Evolutionary conservation across 2,888 invertebrate genomes (phyloP).

Genomic region (Halictus quadricinctus): DNA sequence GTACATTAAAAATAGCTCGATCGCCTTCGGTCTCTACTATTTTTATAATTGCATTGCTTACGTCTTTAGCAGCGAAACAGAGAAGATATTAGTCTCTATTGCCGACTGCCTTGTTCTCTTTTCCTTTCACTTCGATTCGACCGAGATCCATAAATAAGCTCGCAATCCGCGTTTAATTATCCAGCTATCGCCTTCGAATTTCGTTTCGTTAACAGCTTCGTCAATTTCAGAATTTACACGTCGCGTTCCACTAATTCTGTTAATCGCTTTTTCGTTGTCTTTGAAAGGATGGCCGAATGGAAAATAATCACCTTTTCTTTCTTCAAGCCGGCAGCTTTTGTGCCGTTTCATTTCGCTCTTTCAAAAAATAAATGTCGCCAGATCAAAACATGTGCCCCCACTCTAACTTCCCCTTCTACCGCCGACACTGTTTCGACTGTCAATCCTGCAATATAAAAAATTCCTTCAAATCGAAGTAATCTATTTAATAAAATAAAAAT

Average conservation of each 20-base stretch:
- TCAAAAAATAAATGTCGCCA: not conserved
- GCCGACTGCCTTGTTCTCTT: not conserved
- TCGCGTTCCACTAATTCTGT: not conserved
- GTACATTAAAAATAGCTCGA: slow-evolving; percentile 42
- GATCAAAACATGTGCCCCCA: no score
- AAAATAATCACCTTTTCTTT: not conserved
- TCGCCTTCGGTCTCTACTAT: slow-evolving; percentile 55
- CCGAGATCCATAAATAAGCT: not conserved
- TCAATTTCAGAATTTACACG: not conserved
- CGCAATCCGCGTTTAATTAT: not conserved
- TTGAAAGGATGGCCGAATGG: not conserved
- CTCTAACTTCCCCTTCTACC: no score
- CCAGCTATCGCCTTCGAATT: not conserved
- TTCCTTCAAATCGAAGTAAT: no score
- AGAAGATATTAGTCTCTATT: slow-evolving; percentile 22
- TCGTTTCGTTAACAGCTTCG: not conserved
- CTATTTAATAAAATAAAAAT: no score
- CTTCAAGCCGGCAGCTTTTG: no score
- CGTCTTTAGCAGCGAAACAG: slow-evolving; percentile 16
- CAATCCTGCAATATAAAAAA: no score
- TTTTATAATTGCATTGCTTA: slow-evolving; percentile 49
- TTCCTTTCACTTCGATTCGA: slow-evolving; percentile 6
- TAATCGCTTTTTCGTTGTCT: not conserved
- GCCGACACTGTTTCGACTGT: no score
- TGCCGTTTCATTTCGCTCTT: not conserved